Base-by-base conservation (phyloP, 1,140 invertebrate species). In the Macrostomum lignano region DNA sequence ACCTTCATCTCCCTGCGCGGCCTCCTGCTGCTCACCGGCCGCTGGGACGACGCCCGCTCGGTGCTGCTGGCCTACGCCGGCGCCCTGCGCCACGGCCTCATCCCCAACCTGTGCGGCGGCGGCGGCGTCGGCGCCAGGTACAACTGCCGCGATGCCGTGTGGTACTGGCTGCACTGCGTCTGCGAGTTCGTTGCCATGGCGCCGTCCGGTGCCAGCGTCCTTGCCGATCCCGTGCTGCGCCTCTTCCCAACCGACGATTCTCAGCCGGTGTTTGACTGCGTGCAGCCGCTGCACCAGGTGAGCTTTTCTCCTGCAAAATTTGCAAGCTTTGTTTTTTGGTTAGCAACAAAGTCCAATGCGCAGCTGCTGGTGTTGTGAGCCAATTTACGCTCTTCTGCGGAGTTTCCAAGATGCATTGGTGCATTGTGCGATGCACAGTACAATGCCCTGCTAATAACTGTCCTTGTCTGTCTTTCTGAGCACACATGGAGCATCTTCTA, bases 101-200 rank as follows among this genome's bases (percentile, higher is more conserved):
- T 98, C 38, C 91, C 91, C 1, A 98, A 98, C 64, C 59, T 98
- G 10, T 61, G 96, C 21, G 82, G 86, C 50, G 73, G 72, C 44
- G 88, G 88, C 17, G n/a, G n/a, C n/a, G 40, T 33, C 17, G 17
- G 14, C 7, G 67, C 84, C 1, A 64, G 77, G 44, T 81, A 62
- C 57, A 96, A 98, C 55, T 93, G 84, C 47, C 68, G 88, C 29
- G 91, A 98, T 62, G 76, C 91, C 17, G 67, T 91, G 28, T 98
- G 88, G 88, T 98, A 79, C 74, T 96, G 91, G 91, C 56, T 96
- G 32, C 69, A 84, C 38, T 72, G 71, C 37, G 82, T 98, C 46
- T 68, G 79, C 44, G 68, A 71, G 47, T 67, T 65, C 44, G 81
- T 21, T 33, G 13, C 7, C 7, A 76, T 45, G 65, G 40, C 29